These are phyloP conservation scores for Sula dactylatra DNA, from an alignment of 2,113 vertebrate genomes.

Conservation along the genomic window DNA sequence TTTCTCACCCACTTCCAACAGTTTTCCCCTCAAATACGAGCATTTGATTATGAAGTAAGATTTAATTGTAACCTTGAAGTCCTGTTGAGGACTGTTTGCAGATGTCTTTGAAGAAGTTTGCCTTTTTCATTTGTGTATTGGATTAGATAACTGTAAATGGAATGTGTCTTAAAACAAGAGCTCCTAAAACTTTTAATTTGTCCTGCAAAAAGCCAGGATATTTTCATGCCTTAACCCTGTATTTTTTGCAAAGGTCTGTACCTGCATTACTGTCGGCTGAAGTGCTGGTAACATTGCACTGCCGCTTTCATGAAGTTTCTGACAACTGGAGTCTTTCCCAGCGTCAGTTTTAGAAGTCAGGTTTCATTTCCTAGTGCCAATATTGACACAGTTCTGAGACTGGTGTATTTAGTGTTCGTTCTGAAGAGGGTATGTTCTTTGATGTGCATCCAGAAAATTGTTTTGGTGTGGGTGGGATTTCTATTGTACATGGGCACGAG, in stretches of 20 bases:
- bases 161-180: not conserved
- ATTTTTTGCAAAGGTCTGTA: not conserved
- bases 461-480: constrained; percentile 39
- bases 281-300: not conserved
- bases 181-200: not conserved
- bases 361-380: not conserved
- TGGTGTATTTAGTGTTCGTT: not conserved
- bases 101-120: not conserved
- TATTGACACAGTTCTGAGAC: not conserved
- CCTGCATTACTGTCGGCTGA: not conserved
- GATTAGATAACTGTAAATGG: not conserved
- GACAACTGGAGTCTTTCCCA: not conserved
- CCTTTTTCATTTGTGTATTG: not conserved
- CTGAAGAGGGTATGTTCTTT: not conserved
- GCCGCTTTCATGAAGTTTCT: not conserved
- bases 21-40: not conserved
- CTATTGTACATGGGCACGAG: not conserved
- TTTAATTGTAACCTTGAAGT: not conserved
- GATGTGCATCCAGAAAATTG: constrained; percentile 32
- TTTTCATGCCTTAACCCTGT: not conserved
- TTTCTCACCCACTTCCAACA: not conserved
- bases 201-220: not conserved
- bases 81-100: not conserved
- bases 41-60: not conserved
- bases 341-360: not conserved